phyloP scores from a whole-genome alignment of 2,888 invertebrate genomes.

The Adineta ricciae region DNA sequence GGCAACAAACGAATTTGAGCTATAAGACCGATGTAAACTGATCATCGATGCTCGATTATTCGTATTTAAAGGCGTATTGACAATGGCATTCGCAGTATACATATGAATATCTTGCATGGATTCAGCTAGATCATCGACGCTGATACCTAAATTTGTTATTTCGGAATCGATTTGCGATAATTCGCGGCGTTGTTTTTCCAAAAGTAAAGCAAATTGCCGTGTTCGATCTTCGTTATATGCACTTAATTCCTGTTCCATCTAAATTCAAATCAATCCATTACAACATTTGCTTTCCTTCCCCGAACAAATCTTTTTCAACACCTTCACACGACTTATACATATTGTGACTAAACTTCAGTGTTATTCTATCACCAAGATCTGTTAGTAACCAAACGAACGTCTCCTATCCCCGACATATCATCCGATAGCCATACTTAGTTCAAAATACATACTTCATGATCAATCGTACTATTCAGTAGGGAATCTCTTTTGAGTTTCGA shows the following conservation, averaged over 20 bases:
- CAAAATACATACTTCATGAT: too few relatives aligned
- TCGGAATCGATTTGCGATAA: background rate
- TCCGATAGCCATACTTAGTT: too few relatives aligned
- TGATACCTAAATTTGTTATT: background rate
- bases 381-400: too few relatives aligned
- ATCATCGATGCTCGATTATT: constrained; percentile 1
- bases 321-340: too few relatives aligned
- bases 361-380: too few relatives aligned
- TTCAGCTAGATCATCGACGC: background rate
- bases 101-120: background rate
- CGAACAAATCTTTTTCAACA: too few relatives aligned
- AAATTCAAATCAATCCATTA: background rate
- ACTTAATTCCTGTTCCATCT: constrained; percentile 16
- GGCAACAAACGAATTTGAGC: background rate
- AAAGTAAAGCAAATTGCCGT: background rate
- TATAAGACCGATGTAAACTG: background rate
- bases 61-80: background rate
- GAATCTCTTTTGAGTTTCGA: too few relatives aligned
- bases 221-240: constrained; percentile 21
- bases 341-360: too few relatives aligned
- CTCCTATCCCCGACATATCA: too few relatives aligned
- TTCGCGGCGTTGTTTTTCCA: constrained; percentile 15
- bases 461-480: too few relatives aligned
- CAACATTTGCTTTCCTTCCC: too few relatives aligned
- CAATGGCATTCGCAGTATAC: background rate